Conservation (phyloP, 1,140 invertebrate species). For the Paralvinella palmiformis region DNA sequence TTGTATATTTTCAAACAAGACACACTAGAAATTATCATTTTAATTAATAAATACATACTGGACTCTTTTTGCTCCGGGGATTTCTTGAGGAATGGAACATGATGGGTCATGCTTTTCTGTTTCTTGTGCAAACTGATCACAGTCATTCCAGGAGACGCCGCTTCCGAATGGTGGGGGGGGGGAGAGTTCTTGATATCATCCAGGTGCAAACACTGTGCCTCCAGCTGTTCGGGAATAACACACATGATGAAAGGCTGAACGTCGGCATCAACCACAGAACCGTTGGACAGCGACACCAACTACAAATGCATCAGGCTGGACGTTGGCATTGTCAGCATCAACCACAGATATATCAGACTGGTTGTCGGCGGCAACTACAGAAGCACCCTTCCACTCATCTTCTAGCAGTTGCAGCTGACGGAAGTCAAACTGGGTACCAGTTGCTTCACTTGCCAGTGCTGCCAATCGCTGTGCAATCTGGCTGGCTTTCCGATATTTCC, state of each 20-base stretch:
- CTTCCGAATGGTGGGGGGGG: background rate
- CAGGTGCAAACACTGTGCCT: background rate
- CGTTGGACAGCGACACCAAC: no score
- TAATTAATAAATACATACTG: background rate
- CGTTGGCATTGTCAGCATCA: no score
- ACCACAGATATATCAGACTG: background rate
- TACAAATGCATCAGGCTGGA: no score
- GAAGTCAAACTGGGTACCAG: background rate
- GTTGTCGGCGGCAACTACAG: background rate
- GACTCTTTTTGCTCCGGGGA: conserved; percentile 1
- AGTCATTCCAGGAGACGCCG: no score
- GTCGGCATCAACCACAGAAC: no score
- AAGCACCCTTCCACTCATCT: background rate
- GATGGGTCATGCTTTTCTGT: background rate
- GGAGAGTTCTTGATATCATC: background rate
- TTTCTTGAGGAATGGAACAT: conserved; percentile 2
- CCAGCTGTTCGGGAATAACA: no score
- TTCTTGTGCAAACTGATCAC: background rate
- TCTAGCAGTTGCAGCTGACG: conserved; percentile 1
- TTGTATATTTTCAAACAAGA: background rate
- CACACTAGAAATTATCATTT: background rate
- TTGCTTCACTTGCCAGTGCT: conserved; percentile 1
- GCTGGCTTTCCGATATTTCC: background rate
- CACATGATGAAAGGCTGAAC: no score
- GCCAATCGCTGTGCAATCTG: background rate